Percentiles rank a stretch among this genome's conserved stretches.
These are phyloP conservation scores for Trachelus troglodyta DNA, from an alignment of 2,888 invertebrate genomes.

Conservation along the genomic window DNA sequence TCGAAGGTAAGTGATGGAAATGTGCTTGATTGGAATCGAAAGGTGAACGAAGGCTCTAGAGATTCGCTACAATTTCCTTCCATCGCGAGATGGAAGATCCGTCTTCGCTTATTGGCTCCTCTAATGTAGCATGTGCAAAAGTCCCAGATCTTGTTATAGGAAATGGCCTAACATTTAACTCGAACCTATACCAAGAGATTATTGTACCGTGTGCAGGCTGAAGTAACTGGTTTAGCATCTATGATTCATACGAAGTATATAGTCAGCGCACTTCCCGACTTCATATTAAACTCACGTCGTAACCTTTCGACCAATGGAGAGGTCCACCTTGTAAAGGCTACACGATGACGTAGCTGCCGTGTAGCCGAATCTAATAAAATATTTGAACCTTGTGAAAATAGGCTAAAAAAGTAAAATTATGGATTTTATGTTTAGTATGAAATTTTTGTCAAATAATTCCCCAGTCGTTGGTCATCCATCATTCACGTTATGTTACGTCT, in stretches of 20 bases:
- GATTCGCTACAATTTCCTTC: not conserved
- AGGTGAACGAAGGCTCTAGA: not conserved
- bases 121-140: not conserved
- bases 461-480: not conserved
- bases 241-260: not conserved
- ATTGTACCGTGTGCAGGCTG: not conserved
- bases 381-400: not conserved
- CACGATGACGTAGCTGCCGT: not conserved
- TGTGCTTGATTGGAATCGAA: not conserved
- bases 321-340: not conserved
- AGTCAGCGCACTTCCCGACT: not conserved
- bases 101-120: not conserved
- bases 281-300: not conserved
- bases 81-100: too few relatives aligned
- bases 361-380: not conserved
- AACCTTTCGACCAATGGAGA: not conserved
- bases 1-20: not conserved
- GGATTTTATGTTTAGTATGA: not conserved
- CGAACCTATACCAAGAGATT: not conserved
- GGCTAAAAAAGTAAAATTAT: not conserved
- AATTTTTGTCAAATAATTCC: not conserved
- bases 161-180: not conserved
- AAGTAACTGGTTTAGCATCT: not conserved
- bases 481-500: not conserved
- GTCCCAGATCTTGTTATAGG: not conserved